Conservation (phyloP, 2,797 vertebrate species). For the Coilia nasus region DNA sequence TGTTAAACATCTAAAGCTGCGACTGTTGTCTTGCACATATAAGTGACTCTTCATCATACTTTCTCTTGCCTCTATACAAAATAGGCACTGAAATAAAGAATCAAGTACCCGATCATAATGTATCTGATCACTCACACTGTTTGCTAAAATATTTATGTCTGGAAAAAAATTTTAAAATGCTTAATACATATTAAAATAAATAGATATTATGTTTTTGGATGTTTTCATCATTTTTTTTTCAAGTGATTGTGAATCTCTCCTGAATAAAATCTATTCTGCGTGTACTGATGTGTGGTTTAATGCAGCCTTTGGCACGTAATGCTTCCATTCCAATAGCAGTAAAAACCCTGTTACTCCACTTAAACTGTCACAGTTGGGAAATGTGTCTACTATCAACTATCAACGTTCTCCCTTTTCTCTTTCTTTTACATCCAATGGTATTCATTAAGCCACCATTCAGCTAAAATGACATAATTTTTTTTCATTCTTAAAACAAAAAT, state of each 20-base stretch:
- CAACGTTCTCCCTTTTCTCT: not conserved
- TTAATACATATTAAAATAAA: constrained; percentile 51
- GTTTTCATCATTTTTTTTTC: not conserved
- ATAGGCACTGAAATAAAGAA: not conserved
- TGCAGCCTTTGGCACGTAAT: not conserved
- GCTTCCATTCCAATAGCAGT: not conserved
- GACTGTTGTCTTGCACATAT: not conserved
- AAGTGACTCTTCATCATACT: not conserved
- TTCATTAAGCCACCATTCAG: not conserved
- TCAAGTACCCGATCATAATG: not conserved
- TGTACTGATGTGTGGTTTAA: not conserved
- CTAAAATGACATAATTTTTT: not conserved
- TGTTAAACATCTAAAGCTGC: not conserved
- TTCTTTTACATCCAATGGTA: not conserved
- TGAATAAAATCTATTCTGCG: not conserved
- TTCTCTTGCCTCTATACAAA: not conserved
- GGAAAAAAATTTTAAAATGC: constrained; percentile 43
- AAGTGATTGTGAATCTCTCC: not conserved
- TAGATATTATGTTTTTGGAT: constrained; percentile 34
- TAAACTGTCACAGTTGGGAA: not conserved
- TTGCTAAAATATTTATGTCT: constrained; percentile 10
- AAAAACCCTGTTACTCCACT: not conserved
- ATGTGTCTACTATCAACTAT: not conserved
- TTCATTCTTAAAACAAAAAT: not conserved
- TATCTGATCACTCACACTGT: not conserved